Conservation (phyloP, 2,888 invertebrate species). For the Seladonia tumulorum region DNA sequence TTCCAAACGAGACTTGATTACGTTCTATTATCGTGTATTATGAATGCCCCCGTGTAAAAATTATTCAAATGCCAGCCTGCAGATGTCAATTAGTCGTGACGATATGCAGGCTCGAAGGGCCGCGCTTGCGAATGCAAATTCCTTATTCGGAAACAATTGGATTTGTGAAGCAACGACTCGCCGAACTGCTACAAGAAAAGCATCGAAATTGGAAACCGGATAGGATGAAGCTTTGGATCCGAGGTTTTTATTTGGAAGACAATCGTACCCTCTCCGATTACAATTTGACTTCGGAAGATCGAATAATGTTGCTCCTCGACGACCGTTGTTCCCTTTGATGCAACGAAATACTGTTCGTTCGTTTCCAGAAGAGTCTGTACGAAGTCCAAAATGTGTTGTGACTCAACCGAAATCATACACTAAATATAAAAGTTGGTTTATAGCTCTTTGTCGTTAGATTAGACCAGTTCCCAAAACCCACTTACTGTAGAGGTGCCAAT, state of each 20-base stretch:
- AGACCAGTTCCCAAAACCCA: too few species aligned
- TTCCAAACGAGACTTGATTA: not conserved
- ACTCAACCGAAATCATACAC: not conserved
- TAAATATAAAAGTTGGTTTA: not conserved
- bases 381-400: too few species aligned
- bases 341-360: not conserved
- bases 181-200: conserved; percentile 18
- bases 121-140: conserved; percentile 40
- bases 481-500: too few species aligned
- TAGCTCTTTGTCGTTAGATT: not conserved
- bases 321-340: not conserved
- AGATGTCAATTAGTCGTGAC: conserved; percentile 41
- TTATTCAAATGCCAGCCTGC: conserved; percentile 38
- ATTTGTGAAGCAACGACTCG: conserved; percentile 53
- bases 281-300: conserved; percentile 42
- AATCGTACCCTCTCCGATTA: conserved; percentile 59
- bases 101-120: conserved; percentile 55
- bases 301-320: conserved; percentile 39
- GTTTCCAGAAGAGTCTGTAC: not conserved
- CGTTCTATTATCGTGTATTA: not conserved
- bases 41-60: not conserved
- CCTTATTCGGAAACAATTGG: conserved; percentile 57
- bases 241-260: conserved; percentile 59
- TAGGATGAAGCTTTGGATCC: conserved; percentile 59
- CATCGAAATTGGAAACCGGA: conserved; percentile 53